Conservation (phyloP, 2,888 invertebrate species). For the Melanophora roralis region DNA sequence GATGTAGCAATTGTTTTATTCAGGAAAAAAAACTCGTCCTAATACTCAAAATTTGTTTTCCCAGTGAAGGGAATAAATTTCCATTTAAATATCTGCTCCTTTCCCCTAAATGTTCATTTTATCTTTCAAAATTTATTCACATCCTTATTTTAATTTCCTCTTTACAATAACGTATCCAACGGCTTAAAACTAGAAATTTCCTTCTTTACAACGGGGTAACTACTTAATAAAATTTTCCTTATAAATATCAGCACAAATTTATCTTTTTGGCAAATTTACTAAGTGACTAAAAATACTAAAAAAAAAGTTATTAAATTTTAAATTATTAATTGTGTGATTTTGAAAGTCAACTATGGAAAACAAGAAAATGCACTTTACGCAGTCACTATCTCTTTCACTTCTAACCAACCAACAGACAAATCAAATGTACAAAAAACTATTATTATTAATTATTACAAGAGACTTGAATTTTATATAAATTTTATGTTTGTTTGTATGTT, state of each 20-base stretch:
- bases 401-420: conserved; percentile 2
- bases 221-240: not conserved
- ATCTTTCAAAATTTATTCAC: not conserved
- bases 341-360: conserved; percentile 36
- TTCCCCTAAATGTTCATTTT: not conserved
- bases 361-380: conserved; percentile 59
- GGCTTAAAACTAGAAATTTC: not conserved
- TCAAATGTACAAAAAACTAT: conserved; percentile 30
- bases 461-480: conserved; percentile 32
- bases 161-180: not conserved
- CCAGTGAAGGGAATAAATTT: no score
- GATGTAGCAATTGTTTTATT: no score
- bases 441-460: conserved; percentile 60
- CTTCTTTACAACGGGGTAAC: not conserved
- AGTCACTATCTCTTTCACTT: not conserved
- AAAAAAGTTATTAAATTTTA: conserved; percentile 25
- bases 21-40: no score
- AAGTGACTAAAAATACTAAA: not conserved
- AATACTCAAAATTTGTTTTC: no score
- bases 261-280: not conserved
- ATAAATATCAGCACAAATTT: not conserved
- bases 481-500: no score
- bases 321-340: conserved; percentile 41
- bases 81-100: no score
- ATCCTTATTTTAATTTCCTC: not conserved